phyloP scores from a whole-genome alignment of 2,888 invertebrate genomes.

The Invenusta paracnida region DNA sequence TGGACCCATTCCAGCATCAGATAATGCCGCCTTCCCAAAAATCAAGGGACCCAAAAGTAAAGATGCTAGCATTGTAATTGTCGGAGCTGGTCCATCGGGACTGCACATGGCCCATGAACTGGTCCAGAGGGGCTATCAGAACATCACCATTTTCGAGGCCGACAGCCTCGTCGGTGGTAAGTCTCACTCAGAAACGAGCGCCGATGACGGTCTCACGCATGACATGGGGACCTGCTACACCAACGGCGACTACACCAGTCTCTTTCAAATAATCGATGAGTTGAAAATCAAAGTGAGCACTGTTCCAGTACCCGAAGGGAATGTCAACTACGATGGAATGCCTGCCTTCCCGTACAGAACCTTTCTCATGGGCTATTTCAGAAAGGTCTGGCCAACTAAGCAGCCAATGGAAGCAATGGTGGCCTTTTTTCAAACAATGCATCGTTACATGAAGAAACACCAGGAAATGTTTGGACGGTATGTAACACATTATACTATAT shows the following conservation, averaged over 20 bases:
- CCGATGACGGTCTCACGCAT: not conserved
- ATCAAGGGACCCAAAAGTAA: not conserved
- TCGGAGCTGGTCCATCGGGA: conserved; percentile 26
- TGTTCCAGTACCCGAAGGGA: not conserved
- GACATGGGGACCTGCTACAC: conserved; percentile 30
- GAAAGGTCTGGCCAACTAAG: not conserved
- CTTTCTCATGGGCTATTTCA: not conserved
- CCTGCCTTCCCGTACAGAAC: not conserved
- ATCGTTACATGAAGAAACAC: not conserved
- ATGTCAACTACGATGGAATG: not conserved
- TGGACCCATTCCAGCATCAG: not conserved
- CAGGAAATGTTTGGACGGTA: not conserved
- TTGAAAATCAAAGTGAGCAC: not conserved
- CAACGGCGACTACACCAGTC: not conserved
- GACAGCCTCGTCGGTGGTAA: not conserved
- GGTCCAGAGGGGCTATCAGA: not conserved
- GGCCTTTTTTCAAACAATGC: not conserved
- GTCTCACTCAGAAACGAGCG: not conserved
- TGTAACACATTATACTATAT: too few species aligned
- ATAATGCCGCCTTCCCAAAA: not conserved
- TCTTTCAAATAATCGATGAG: not conserved
- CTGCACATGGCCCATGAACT: conserved; percentile 25
- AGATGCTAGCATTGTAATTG: not conserved
- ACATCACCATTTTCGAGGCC: not conserved
- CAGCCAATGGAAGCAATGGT: not conserved